Conservation (phyloP, 2,113 vertebrate species). For the Numida meleagris region DNA sequence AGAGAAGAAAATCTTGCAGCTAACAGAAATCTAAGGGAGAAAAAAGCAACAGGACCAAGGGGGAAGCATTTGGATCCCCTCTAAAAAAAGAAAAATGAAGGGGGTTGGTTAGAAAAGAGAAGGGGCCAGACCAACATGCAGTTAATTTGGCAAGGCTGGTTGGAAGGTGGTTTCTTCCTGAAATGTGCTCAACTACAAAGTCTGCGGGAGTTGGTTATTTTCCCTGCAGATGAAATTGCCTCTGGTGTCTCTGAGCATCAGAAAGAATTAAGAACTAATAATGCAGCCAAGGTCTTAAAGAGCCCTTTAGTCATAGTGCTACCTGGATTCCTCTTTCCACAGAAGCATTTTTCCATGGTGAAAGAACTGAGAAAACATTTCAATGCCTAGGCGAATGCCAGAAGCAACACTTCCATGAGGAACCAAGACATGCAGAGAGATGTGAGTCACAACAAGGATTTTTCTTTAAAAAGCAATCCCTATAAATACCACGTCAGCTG, state of each 20-base stretch:
- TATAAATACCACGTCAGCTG: neutral
- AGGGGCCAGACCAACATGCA: neutral
- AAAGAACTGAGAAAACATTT: neutral
- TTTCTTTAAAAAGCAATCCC: neutral
- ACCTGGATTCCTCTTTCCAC: neutral
- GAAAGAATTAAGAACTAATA: neutral
- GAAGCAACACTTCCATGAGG: neutral
- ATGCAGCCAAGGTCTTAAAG: neutral
- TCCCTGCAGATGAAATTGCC: neutral
- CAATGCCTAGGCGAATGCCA: neutral
- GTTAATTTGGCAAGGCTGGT: neutral
- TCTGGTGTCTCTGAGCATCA: neutral
- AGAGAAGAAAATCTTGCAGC: neutral
- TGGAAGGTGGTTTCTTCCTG: neutral
- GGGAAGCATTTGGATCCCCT: neutral
- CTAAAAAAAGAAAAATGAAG: neutral
- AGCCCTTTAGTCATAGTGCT: neutral
- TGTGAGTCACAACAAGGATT: neutral
- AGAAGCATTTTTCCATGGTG: neutral
- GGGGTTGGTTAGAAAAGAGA: neutral
- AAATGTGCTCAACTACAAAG: neutral
- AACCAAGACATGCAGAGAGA: neutral
- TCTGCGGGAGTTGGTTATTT: accelerated
- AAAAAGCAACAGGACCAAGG: neutral
- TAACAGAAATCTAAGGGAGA: neutral